These are phyloP conservation scores for Lepas anatifera DNA, from an alignment of 2,888 invertebrate genomes.

Conservation along the genomic window DNA sequence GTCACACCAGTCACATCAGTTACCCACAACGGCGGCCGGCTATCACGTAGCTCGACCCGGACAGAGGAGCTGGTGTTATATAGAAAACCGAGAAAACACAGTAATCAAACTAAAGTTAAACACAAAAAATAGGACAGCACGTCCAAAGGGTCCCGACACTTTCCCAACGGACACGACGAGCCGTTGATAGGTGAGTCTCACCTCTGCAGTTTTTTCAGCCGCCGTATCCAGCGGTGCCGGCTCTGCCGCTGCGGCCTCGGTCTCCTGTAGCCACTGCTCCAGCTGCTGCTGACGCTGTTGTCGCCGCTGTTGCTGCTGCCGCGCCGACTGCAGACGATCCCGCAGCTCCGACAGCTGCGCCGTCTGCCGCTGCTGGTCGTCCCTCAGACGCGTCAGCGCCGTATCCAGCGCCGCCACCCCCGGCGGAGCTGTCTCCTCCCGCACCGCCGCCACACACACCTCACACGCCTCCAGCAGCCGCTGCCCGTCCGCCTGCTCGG, in stretches of 20 bases:
- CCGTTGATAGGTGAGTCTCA: too few species aligned
- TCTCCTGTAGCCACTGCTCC: neutral
- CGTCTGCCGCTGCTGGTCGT: conserved; percentile 47
- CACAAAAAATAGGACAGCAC: too few species aligned
- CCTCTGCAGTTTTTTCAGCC: neutral
- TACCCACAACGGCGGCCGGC: too few species aligned
- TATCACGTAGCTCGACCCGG: too few species aligned
- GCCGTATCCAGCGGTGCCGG: neutral
- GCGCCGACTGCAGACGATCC: neutral
- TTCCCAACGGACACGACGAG: too few species aligned
- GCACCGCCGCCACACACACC: conserved; percentile 53
- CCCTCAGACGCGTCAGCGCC: conserved; percentile 58
- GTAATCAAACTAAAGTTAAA: too few species aligned
- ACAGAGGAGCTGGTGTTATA: too few species aligned
- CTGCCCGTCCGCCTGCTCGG: conserved; percentile 48
- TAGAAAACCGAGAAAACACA: too few species aligned
- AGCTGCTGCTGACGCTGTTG: neutral
- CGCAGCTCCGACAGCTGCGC: neutral
- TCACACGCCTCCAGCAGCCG: conserved; percentile 55
- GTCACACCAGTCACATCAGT: too few species aligned
- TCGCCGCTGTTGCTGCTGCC: neutral
- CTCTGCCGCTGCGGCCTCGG: neutral
- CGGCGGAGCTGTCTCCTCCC: conserved; percentile 59
- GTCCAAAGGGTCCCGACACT: too few species aligned
- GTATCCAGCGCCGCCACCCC: conserved; percentile 62